phyloP scores from a whole-genome alignment of 2,888 invertebrate species.

The Rugalucina vietnamica region DNA sequence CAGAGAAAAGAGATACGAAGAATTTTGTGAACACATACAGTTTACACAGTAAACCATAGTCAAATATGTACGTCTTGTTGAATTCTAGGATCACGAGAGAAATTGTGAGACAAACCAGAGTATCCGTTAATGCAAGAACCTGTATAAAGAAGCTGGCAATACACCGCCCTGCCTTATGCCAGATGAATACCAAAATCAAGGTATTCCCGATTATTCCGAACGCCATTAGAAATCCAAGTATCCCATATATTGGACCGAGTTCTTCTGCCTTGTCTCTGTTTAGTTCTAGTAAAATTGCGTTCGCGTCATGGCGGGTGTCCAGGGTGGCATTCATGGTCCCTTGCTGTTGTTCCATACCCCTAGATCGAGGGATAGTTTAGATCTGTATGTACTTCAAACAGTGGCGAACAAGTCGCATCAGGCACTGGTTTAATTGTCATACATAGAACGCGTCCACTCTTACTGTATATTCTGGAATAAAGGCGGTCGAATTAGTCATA shows the following conservation, averaged over 20 bases:
- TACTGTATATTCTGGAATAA: too few species aligned
- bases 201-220: not conserved
- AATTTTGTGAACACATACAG: not conserved
- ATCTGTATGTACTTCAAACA: too few species aligned
- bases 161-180: not conserved
- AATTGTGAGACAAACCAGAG: not conserved
- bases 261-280: not conserved
- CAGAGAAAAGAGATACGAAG: not conserved
- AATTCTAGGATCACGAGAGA: not conserved
- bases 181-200: not conserved
- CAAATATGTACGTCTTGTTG: not conserved
- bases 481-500: too few species aligned
- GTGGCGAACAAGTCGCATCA: too few species aligned
- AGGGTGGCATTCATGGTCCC: not conserved
- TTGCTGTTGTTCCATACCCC: too few species aligned
- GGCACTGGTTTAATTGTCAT: too few species aligned
- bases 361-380: too few species aligned
- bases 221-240: not conserved
- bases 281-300: not conserved
- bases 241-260: not conserved
- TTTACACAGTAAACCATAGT: not conserved
- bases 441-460: too few species aligned
- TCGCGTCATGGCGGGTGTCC: not conserved
- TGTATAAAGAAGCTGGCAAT: conserved; percentile 3
- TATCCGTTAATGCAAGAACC: not conserved